Evolutionary conservation across 2,113 vertebrate species (phyloP), one percentile per base, ranked within the genome.

Genomic region (Dicaeum eximium): DNA sequence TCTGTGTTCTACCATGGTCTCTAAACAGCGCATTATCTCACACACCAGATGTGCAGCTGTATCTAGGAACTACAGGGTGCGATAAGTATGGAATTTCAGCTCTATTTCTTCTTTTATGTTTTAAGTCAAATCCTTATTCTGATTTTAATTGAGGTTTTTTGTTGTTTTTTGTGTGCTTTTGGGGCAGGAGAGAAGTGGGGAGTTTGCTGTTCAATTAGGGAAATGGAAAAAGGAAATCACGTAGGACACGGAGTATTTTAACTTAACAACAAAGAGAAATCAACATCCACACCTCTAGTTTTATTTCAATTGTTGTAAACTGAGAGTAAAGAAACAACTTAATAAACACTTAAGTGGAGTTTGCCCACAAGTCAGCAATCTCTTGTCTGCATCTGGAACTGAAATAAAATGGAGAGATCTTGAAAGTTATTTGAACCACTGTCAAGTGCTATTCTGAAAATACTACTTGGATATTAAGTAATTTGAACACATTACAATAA

Each of bases 1-100:
- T 93, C 82, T 80, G 61, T 91, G 82, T 33, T 61, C 8, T 56
- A 79, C 31, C 40, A 28, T 6, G 3, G 83, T 90, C 84, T 92
- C 93, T 35, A 38, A 97, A 81, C 93, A 91, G 80, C 11, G 9
- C 65, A 90, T 96, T 97, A 97, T 97, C 58, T 17, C 54, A 10
- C 74, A 80, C 3, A 66, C 83, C 96, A 96, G 78, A 82, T 97
- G 81, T 92, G 61, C 72, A 44, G 48, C 83, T 86, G 27, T 30
- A 90, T 95, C 88, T 84, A 95, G 94, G 87, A 90, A 77, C 88
- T 62, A 78, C 79, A 95, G 94, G 73, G 92, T 90, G 11, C 0
- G 33, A 50, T 88, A 90, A 93, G 51, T 31, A 84, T 14, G n/a
- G 88, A 80, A 93, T 84, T 95, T 91, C 92, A 91, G 78, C 64